Base-by-base conservation (phyloP, 2,113 vertebrate species). In the Daboia siamensis region DNA sequence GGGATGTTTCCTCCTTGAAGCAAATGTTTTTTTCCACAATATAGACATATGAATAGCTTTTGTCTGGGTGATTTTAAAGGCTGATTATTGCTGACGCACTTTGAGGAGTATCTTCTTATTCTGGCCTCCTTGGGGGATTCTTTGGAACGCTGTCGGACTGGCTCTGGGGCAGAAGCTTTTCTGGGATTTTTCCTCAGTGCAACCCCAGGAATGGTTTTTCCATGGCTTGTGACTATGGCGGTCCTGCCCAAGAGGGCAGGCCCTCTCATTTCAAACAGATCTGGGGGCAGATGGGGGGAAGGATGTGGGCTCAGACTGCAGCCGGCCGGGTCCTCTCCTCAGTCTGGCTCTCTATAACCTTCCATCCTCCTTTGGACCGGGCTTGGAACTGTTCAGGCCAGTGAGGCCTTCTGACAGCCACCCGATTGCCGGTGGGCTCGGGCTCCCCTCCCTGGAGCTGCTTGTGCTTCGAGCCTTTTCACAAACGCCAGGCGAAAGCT, bases 111-210 rank as follows among this genome's bases (percentile, higher is more conserved):
- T 84, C 39, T 89, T 87, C 54, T 92, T 92, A 51, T 51, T 84
- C 89, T 92, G 91, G 91, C 91, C 87, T 52, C 91, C 12, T 85
- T 1, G n/a, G 91, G 91, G 64, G 85, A 89, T 85, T 85, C 64
- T 59, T 85, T 51, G 91, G 64, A 84, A 89, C 5, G 13, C 51
- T 9, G 48, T 88, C 56, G 21, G 64, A 17, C 48, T 92, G n/a
- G 24, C 69, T 57, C 64, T 29, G 57, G 54, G 3, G 39, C 3
- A 48, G 87, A 3, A 74, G 10, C 87, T 6, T 52, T 88, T 85
- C 87, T 85, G 87, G 54, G 86, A 24, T 59, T 57, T 59, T 26
- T 3, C 69, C 87, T 59, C 21, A 1, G 17, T 17, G 11, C 64
- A 9, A 1, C 24, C 39, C 52, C 13, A 56, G 11, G 44, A 57